phyloP scores from a whole-genome alignment of 1,140 invertebrate genomes.

The Drosophila sp. region DNA sequence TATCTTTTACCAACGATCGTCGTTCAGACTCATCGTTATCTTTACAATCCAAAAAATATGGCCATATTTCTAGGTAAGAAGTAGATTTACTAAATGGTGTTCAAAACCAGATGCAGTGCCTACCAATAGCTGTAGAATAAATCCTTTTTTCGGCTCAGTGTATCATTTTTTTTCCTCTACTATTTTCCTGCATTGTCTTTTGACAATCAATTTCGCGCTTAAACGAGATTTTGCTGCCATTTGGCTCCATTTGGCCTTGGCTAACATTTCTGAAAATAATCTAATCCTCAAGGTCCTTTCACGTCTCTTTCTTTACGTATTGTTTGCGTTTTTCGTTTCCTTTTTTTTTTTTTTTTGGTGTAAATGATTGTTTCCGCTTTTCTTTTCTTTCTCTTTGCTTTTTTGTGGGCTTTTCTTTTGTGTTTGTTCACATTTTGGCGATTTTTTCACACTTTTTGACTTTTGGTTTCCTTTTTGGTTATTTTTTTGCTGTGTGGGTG shows the following conservation, averaged over 20 bases:
- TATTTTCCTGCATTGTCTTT: conserved; percentile 4
- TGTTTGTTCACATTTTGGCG: conserved; percentile 11
- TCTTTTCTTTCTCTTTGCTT: conserved; percentile 33
- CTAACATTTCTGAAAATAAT: conserved; percentile 8
- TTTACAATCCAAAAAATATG: too few relatives aligned
- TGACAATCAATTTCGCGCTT: conserved; percentile 43
- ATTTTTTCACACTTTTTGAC: conserved; percentile 32
- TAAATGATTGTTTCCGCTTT: conserved; percentile 55
- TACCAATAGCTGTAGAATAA: too few relatives aligned
- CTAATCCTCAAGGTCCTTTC: conserved; percentile 16
- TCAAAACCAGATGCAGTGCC: too few relatives aligned
- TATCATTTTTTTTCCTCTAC: neutral
- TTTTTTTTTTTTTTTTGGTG: conserved; percentile 38
- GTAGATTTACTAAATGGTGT: too few relatives aligned
- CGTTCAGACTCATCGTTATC: too few relatives aligned
- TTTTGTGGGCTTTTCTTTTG: conserved; percentile 4
- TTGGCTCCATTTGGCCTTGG: conserved; percentile 11
- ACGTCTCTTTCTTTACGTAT: neutral
- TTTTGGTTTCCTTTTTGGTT: conserved; percentile 55
- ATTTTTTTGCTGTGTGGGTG: neutral
- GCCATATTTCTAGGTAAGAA: too few relatives aligned
- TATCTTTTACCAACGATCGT: too few relatives aligned
- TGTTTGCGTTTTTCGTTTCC: conserved; percentile 3
- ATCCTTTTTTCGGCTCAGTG: conserved; percentile 11
- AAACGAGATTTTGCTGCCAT: conserved; percentile 19